Conservation (phyloP, 2,888 invertebrate genomes). For the Oxycera nigricornis region DNA sequence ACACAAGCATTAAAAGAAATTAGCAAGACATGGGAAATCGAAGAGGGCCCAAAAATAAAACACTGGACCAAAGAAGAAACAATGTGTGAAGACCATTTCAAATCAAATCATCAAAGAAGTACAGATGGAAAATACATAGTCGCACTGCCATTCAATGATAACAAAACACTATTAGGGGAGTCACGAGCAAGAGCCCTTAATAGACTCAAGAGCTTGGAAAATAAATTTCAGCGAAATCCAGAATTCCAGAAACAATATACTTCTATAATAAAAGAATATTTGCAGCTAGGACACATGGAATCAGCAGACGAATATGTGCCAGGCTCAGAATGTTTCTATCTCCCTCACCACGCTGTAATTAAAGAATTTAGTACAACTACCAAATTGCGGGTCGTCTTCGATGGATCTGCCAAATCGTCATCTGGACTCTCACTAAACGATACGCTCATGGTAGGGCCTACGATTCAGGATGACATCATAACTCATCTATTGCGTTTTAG, state of each 20-base stretch:
- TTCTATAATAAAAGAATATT: constrained; percentile 47
- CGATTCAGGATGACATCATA: background rate
- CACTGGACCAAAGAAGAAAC: background rate
- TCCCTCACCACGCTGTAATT: constrained; percentile 1
- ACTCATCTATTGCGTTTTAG: background rate
- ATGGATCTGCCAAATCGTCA: background rate
- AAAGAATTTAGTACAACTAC: background rate
- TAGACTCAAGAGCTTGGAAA: background rate
- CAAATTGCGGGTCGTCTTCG: background rate
- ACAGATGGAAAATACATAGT: background rate
- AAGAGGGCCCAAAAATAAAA: background rate
- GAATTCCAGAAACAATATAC: constrained; percentile 32
- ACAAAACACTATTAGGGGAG: background rate
- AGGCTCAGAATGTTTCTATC: no score
- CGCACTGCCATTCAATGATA: constrained; percentile 1
- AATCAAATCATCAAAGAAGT: no score
- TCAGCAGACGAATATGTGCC: background rate
- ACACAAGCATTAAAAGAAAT: no score
- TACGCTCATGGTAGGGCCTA: constrained; percentile 10
- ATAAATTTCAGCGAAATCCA: background rate
- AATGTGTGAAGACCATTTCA: no score
- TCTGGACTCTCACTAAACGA: constrained; percentile 1
- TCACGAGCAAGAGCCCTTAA: background rate
- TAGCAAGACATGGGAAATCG: background rate
- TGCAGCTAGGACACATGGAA: constrained; percentile 49